These are phyloP conservation scores for Orchesella cincta DNA, from an alignment of 1,140 invertebrate genomes.

Conservation along the genomic window DNA sequence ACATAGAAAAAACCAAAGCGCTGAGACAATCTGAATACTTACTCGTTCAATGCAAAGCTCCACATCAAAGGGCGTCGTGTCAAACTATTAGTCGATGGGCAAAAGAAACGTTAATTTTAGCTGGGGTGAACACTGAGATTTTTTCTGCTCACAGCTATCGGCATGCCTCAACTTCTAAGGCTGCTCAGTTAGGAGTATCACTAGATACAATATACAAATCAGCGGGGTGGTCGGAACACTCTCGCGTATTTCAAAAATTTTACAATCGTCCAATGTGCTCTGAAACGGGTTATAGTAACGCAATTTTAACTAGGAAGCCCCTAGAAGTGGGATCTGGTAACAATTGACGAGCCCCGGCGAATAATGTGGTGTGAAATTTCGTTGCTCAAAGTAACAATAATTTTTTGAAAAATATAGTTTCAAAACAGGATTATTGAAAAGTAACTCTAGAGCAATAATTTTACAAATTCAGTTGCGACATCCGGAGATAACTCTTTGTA, in stretches of 20 bases:
- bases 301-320: too few species aligned
- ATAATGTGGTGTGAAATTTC: too few species aligned
- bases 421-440: too few species aligned
- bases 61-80: not conserved
- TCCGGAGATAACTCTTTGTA: too few species aligned
- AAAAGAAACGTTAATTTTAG: not conserved
- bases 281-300: too few species aligned
- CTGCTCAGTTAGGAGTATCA: not conserved
- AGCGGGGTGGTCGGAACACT: not conserved
- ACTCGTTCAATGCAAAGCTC: not conserved
- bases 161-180: slow-evolving; percentile 24
- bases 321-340: too few species aligned
- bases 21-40: too few species aligned
- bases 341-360: too few species aligned
- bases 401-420: too few species aligned
- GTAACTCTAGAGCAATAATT: too few species aligned
- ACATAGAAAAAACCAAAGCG: not conserved
- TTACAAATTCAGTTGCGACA: too few species aligned
- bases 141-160: slow-evolving; percentile 8
- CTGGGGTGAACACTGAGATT: not conserved
- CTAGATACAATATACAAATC: slow-evolving; percentile 14
- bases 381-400: too few species aligned
- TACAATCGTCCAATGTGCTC: not conserved
- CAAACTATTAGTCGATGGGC: slow-evolving; percentile 9
- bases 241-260: not conserved